Evolutionary conservation across 2,888 invertebrate genomes (phyloP).

Genomic region (Drosophila ustulata): DNA sequence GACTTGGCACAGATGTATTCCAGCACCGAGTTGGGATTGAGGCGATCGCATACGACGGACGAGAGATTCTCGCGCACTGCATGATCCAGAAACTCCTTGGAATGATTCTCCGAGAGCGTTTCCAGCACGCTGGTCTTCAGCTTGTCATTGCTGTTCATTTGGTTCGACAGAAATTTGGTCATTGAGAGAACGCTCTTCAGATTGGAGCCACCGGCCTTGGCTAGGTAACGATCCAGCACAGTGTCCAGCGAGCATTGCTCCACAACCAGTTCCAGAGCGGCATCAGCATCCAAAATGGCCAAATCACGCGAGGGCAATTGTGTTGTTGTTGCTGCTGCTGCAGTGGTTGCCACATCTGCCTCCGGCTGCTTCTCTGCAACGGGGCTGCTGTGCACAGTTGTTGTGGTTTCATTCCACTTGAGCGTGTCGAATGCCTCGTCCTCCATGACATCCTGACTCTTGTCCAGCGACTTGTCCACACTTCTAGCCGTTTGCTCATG

Average conservation of each 20-base stretch:
- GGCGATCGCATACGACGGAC: constrained; percentile 84
- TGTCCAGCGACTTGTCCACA: constrained; percentile 53
- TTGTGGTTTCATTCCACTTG: constrained; percentile 76
- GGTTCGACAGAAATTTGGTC: constrained; percentile 78
- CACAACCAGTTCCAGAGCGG: constrained; percentile 71
- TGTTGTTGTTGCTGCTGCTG: not conserved
- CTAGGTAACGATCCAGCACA: constrained; percentile 79
- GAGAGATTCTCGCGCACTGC: constrained; percentile 84
- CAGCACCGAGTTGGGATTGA: constrained; percentile 83
- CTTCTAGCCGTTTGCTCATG: constrained; percentile 66
- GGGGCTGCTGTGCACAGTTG: constrained; percentile 2
- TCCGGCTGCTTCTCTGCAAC: constrained; percentile 1
- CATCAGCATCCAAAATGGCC: constrained; percentile 55
- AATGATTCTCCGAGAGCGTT: constrained; percentile 83
- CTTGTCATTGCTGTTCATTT: constrained; percentile 80
- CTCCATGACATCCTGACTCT: constrained; percentile 48
- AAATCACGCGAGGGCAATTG: constrained; percentile 42
- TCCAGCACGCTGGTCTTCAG: constrained; percentile 82
- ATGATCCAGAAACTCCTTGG: constrained; percentile 84
- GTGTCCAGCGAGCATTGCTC: constrained; percentile 73
- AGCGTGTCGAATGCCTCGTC: constrained; percentile 72
- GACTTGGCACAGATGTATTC: constrained; percentile 84
- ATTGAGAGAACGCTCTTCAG: constrained; percentile 67
- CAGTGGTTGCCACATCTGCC: not conserved
- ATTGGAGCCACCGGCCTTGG: constrained; percentile 50